phyloP scores from a whole-genome alignment of 2,888 invertebrate species.

The Leucophora obtusa region DNA sequence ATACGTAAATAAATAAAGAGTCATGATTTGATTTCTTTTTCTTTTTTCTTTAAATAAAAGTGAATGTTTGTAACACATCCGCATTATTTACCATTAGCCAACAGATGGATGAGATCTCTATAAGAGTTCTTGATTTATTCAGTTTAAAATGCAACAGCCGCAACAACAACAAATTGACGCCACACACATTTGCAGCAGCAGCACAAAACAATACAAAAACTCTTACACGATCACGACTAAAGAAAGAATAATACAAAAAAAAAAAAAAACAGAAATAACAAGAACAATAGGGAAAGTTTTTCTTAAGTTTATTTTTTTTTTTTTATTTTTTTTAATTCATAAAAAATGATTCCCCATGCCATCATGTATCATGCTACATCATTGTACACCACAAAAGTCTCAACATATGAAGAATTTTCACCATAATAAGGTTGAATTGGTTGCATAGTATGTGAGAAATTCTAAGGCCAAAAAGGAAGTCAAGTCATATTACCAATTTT shows the following conservation, averaged over 20 bases:
- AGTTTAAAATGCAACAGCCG: slow-evolving; percentile 34
- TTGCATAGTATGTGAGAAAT: slow-evolving; percentile 29
- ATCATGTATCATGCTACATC: slow-evolving; percentile 19
- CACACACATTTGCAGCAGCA: slow-evolving; percentile 46
- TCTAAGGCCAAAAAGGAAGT: slow-evolving; percentile 54
- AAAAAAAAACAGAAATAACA: no score
- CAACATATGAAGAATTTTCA: slow-evolving; percentile 50
- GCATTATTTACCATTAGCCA: slow-evolving; percentile 49
- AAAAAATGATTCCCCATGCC: slow-evolving; percentile 30
- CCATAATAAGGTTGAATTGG: slow-evolving; percentile 30
- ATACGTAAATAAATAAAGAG: not conserved
- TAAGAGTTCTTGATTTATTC: slow-evolving; percentile 54
- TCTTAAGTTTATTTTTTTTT: slow-evolving; percentile 28
- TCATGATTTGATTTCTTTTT: not conserved
- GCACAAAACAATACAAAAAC: not conserved
- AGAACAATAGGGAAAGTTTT: slow-evolving; percentile 64
- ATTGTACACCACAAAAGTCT: not conserved
- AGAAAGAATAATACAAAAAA: slow-evolving; percentile 34
- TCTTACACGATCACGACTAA: slow-evolving; percentile 55
- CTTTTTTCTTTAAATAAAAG: slow-evolving; percentile 41
- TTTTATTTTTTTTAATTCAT: slow-evolving; percentile 17
- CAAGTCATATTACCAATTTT: slow-evolving; percentile 43
- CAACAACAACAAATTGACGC: slow-evolving; percentile 61
- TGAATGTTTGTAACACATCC: slow-evolving; percentile 59
- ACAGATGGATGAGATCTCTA: slow-evolving; percentile 26